Evolutionary conservation across 2,797 vertebrate species (phyloP), one percentile per base, ranked within the genome.

Genomic region (Parauchenoglanis punctatus): DNA sequence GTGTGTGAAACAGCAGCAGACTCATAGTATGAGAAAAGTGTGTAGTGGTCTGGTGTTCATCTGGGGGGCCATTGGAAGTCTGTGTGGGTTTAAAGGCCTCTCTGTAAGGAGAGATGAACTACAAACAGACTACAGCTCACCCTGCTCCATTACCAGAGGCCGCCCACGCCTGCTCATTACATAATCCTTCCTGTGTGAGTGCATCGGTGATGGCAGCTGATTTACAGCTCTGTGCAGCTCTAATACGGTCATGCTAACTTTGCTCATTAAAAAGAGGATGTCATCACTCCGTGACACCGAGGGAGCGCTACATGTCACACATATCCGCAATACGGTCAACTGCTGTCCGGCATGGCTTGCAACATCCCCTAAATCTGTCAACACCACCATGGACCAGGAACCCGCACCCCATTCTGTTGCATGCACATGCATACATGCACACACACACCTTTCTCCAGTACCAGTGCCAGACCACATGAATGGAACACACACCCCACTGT

Each of bases 341-440:
- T 96, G 96, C 96, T 97, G 97, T 97, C 97, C 97, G 95, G 96
- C 96, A 95, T 94, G 94, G 93, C 97, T 96, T 97, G 96, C 96
- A 97, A 96, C 98, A 98, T 98, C 97, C 98, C 97, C 96, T 99
- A 99, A 99, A 99, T 99, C 98, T 98, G 97, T 99, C 98, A 98
- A 94, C 97, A 95, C 96, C 94, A 95, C 96, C 95, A 7, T 76
- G 95, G 96, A 95, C 93, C 93, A 67, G 96, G 94, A 95, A 95
- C 96, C 94, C 86, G 56, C 90, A 59, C 86, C 87, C 86, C 76
- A 88, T 85, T 88, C 87, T 88, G 70, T 88, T 65, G 28, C 78
- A 83, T 86, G 12, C 87, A 78, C 86, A 75, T 65, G n/a, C 75
- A 88, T 58, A 81, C 59, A 73, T 76, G 58, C 56, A 83, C 31